Evolutionary conservation across 2,888 invertebrate species (phyloP).

Genomic region (Drosophila lutescens): DNA sequence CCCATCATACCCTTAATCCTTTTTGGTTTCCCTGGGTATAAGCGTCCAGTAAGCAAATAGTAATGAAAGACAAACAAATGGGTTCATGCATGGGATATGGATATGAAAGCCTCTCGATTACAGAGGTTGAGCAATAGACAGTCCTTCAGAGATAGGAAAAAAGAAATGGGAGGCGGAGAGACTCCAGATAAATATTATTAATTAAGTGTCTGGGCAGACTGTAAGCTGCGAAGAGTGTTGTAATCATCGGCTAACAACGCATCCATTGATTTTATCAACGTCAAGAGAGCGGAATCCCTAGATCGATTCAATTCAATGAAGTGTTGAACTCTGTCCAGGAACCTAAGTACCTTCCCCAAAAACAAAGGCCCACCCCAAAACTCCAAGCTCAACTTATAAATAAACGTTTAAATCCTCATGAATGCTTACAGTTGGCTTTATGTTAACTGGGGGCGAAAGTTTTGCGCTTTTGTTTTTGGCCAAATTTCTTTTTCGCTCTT

Average conservation of each 20-base stretch:
- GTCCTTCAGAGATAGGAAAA: constrained; percentile 6
- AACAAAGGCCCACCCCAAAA: constrained; percentile 15
- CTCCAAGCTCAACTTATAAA: constrained; percentile 62
- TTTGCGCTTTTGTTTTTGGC: constrained; percentile 76
- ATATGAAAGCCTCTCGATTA: constrained; percentile 34
- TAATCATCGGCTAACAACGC: constrained; percentile 49
- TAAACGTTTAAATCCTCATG: constrained; percentile 81
- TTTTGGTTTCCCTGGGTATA: not conserved
- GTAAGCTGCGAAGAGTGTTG: constrained; percentile 43
- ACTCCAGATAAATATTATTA: constrained; percentile 55
- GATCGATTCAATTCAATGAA: constrained; percentile 74
- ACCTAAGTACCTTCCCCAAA: constrained; percentile 33
- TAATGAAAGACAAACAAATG: constrained; percentile 75
- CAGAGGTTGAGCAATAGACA: constrained; percentile 41
- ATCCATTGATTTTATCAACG: constrained; percentile 54
- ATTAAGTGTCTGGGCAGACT: constrained; percentile 50
- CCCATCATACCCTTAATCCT: constrained; percentile 18
- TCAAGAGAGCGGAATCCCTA: constrained; percentile 21
- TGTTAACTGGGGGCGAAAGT: constrained; percentile 53
- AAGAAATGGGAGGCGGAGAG: not conserved
- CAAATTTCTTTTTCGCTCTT: constrained; percentile 61
- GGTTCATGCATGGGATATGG: constrained; percentile 22
- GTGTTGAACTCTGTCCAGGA: constrained; percentile 58
- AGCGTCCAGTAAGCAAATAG: constrained; percentile 56
- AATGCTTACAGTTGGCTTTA: constrained; percentile 80